Conservation (phyloP, 1,140 invertebrate species). For the Drosophila carrolli region DNA sequence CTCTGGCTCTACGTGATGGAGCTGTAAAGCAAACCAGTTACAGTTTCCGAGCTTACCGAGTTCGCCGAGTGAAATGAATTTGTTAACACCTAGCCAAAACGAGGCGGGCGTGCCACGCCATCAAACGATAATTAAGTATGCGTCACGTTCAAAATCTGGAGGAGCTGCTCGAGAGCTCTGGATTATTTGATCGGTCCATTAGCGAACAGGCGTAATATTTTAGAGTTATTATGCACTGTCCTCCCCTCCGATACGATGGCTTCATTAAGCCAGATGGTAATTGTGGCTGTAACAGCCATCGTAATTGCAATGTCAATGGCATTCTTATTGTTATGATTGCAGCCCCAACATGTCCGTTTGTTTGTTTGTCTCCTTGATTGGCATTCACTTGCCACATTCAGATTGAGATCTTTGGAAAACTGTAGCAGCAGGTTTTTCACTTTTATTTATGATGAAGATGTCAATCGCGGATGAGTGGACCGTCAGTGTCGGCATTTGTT, state of each 20-base stretch:
- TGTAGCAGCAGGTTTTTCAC: conserved; percentile 73
- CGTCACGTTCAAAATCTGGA: conserved; percentile 48
- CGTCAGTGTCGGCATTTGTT: conserved; percentile 73
- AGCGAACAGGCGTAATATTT: conserved; percentile 68
- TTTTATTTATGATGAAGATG: conserved; percentile 84
- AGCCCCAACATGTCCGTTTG: conserved; percentile 31
- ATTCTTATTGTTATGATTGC: conserved; percentile 75
- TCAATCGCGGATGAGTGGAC: conserved; percentile 63
- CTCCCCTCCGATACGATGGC: conserved; percentile 46
- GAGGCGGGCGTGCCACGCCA: conserved; percentile 55
- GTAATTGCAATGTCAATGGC: conserved; percentile 63
- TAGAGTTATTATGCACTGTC: conserved; percentile 62
- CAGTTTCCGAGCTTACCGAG: conserved; percentile 47
- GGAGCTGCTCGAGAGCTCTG: background rate
- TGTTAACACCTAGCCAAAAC: conserved; percentile 74
- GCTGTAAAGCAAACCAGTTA: conserved; percentile 69
- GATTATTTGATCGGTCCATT: conserved; percentile 62
- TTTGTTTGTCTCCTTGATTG: conserved; percentile 78
- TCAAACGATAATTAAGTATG: conserved; percentile 69
- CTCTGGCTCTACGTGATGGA: conserved; percentile 29
- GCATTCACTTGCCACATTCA: conserved; percentile 78
- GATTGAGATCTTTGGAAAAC: conserved; percentile 53
- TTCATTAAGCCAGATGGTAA: conserved; percentile 62
- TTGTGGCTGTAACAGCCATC: conserved; percentile 49
- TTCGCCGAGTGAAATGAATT: conserved; percentile 81